Evolutionary conservation across 2,113 vertebrate species (phyloP).

Genomic region (Tragelaphus scriptus): DNA sequence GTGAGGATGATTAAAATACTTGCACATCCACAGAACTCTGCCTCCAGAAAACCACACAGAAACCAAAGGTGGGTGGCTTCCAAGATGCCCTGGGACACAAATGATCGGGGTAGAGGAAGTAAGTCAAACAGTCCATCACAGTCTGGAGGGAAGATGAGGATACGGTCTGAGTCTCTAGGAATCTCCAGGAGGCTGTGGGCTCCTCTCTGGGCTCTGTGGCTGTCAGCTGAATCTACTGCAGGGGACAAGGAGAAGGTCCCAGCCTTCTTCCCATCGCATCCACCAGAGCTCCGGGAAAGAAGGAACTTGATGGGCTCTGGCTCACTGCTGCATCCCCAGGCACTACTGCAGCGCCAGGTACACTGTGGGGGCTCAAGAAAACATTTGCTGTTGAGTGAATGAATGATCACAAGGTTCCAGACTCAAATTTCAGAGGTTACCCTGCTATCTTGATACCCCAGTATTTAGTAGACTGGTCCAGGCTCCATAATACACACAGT

Average conservation of each 20-base stretch:
- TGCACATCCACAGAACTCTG: not conserved
- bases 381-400: not conserved
- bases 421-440: not conserved
- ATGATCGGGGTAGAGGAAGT: not conserved
- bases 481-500: fast-evolving
- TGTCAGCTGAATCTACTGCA: not conserved
- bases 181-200: not conserved
- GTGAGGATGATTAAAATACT: not conserved
- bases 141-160: fast-evolving
- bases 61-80: not conserved
- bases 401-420: not conserved
- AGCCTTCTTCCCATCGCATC: not conserved
- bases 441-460: fast-evolving
- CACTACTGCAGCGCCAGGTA: not conserved
- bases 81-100: not conserved
- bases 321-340: not conserved
- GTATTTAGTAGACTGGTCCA: not conserved
- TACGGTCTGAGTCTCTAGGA: not conserved
- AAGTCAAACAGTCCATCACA: not conserved
- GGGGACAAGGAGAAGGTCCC: not conserved
- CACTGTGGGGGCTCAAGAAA: not conserved
- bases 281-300: not conserved
- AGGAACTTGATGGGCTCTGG: not conserved
- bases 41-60: not conserved
- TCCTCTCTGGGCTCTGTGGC: not conserved